These are phyloP conservation scores for Polymixis lichenea DNA, from an alignment of 2,888 invertebrate genomes.

Conservation along the genomic window DNA sequence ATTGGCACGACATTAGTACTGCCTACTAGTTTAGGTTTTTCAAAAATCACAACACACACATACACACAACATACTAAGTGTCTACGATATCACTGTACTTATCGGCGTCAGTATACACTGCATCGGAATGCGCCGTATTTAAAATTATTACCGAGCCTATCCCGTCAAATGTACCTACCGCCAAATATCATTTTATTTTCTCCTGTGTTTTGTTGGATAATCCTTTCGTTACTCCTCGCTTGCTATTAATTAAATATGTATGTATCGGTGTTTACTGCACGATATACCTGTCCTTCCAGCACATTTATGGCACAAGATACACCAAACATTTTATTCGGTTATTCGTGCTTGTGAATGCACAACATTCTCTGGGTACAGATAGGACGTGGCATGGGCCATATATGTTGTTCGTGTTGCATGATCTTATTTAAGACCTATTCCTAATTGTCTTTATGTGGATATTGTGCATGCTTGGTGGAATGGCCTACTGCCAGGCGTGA, in stretches of 20 bases:
- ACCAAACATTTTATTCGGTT: conserved; percentile 83
- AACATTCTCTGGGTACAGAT: conserved; percentile 81
- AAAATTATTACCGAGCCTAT: conserved; percentile 81
- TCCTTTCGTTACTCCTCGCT: conserved; percentile 86
- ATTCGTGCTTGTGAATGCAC: conserved; percentile 89
- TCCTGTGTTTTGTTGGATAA: conserved; percentile 81
- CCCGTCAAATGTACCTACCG: conserved; percentile 83
- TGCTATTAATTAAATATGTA: conserved; percentile 84
- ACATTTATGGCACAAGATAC: conserved; percentile 86
- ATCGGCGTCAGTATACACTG: conserved; percentile 82
- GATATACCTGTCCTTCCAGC: conserved; percentile 87
- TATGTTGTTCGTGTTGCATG: conserved; percentile 90
- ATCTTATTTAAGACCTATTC: conserved; percentile 83
- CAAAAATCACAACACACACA: conserved; percentile 73
- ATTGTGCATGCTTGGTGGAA: conserved; percentile 89
- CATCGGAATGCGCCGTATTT: conserved; percentile 86
- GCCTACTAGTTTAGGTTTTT: conserved; percentile 71
- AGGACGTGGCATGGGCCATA: conserved; percentile 88
- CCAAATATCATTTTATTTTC: conserved; percentile 78
- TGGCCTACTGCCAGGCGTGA: conserved; percentile 86
- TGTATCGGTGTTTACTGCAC: conserved; percentile 88
- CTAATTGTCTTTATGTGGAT: conserved; percentile 84
- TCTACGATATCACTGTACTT: conserved; percentile 73
- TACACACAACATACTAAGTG: conserved; percentile 70
- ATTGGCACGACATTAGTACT: conserved; percentile 75